Evolutionary conservation across 2,113 vertebrate species (phyloP).

Genomic region (Todiramphus chloris): DNA sequence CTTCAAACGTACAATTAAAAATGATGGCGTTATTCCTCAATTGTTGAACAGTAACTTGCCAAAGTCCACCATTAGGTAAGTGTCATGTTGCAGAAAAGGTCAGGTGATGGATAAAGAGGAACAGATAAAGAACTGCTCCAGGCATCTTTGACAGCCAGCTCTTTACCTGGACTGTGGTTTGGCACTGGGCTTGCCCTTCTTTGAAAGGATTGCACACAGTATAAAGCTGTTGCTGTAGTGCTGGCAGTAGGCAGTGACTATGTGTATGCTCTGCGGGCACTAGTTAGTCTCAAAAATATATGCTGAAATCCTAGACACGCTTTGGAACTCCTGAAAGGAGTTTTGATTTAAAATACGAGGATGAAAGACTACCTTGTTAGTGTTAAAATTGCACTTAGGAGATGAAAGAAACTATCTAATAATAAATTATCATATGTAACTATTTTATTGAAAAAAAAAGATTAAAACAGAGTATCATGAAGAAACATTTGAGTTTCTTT

Average conservation of each 20-base stretch:
- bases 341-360: neutral
- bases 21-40: neutral
- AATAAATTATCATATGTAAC: slow-evolving; percentile 50
- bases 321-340: neutral
- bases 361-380: neutral
- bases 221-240: neutral
- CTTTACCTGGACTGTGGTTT: neutral
- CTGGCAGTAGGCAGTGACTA: neutral
- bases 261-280: neutral
- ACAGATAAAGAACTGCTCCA: neutral
- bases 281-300: neutral
- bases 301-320: neutral
- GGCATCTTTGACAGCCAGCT: neutral
- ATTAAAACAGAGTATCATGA: slow-evolving; percentile 26
- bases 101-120: neutral
- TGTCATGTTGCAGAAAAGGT: neutral
- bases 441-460: slow-evolving; percentile 57
- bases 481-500: slow-evolving; percentile 50
- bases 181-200: neutral
- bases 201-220: neutral
- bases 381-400: neutral
- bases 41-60: neutral
- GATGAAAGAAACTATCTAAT: slow-evolving; percentile 21
- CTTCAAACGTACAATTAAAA: neutral
- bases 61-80: neutral